A percentile compares a stretch with the other conserved stretches of the same genome.
Evolutionary conservation across 2,113 vertebrate species (phyloP).

Genomic region (Labrus mixtus): DNA sequence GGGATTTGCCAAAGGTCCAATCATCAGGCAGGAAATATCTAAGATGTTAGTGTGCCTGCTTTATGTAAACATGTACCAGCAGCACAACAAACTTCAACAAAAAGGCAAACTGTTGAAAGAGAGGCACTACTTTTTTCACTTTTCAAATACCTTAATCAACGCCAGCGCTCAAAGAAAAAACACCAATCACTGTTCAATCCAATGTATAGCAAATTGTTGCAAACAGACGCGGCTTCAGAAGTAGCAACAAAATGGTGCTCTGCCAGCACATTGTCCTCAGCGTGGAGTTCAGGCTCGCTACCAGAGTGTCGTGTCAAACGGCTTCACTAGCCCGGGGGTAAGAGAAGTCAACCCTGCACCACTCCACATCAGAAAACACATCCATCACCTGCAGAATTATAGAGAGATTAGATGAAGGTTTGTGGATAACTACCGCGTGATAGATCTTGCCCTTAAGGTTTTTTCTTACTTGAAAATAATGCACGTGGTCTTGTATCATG

Average conservation of each 20-base stretch:
- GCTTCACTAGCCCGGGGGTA: conserved; percentile 54
- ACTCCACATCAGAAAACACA: conserved; percentile 48
- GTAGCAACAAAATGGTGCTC: conserved; percentile 19
- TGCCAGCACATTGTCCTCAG: conserved; percentile 30
- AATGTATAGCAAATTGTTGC: conserved; percentile 2
- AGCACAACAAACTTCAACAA: background rate
- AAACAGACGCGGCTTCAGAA: conserved; percentile 3
- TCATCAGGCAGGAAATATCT: background rate
- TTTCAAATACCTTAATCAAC: conserved; percentile 22
- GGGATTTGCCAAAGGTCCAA: background rate
- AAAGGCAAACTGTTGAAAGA: background rate
- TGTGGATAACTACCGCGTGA: conserved; percentile 38
- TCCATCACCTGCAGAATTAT: conserved; percentile 68
- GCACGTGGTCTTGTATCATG: conserved; percentile 16
- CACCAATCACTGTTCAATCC: background rate
- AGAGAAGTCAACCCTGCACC: conserved; percentile 47
- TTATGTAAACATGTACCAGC: background rate
- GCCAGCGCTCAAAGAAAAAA: background rate
- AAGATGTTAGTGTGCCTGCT: background rate
- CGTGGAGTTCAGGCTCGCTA: conserved; percentile 32
- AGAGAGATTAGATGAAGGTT: conserved; percentile 52
- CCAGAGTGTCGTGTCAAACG: conserved; percentile 47
- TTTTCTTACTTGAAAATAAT: conserved; percentile 24
- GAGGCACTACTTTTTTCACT: background rate
- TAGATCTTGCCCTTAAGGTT: conserved; percentile 57